Evolutionary conservation across 2,797 vertebrate genomes (phyloP).

Genomic region (Anolis apletophallus): DNA sequence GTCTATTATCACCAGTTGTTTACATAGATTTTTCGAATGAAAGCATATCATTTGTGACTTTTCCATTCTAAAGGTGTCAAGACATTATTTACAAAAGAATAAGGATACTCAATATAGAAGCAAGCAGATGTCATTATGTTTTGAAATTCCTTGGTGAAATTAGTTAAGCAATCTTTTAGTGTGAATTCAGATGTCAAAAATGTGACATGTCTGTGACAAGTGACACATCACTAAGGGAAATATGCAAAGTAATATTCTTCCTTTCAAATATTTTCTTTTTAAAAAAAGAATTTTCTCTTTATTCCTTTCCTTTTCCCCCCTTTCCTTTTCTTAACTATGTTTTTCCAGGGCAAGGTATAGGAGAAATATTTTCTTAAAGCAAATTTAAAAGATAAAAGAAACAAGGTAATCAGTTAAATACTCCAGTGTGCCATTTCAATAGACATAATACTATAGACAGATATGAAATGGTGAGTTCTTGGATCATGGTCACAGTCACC

Average conservation of each 20-base stretch:
- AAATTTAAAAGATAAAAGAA: not conserved
- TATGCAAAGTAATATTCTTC: not conserved
- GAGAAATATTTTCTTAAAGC: not conserved
- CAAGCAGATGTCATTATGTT: not conserved
- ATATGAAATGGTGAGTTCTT: not conserved
- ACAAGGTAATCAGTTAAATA: not conserved
- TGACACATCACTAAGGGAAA: not conserved
- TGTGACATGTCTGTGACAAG: not conserved
- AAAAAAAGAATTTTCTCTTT: not conserved
- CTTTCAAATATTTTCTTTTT: not conserved
- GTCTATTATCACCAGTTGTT: not conserved
- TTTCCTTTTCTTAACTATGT: not conserved
- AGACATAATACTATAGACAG: not conserved
- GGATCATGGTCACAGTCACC: not conserved
- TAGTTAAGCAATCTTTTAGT: not conserved
- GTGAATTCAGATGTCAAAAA: not conserved
- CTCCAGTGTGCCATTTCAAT: not conserved
- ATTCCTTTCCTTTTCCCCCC: too few relatives aligned
- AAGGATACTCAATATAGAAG: not conserved
- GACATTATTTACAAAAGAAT: not conserved
- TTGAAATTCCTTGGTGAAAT: not conserved
- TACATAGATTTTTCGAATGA: not conserved
- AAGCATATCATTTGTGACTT: not conserved
- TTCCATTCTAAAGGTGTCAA: not conserved
- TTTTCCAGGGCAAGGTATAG: not conserved